phyloP scores from a whole-genome alignment of 2,888 invertebrate species.

The Myathropa florea region DNA sequence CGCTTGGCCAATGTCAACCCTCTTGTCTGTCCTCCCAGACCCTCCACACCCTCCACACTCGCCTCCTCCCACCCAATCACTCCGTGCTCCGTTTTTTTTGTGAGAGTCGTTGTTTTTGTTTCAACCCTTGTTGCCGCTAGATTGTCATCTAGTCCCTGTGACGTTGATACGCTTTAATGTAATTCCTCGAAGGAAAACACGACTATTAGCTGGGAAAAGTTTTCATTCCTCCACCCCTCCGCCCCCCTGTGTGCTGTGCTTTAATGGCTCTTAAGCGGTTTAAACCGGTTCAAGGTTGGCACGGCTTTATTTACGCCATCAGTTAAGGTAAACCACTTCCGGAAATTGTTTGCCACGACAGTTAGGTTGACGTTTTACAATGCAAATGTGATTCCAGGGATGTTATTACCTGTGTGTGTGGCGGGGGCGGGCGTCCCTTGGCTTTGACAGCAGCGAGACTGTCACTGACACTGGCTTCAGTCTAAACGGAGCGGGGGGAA shows the following conservation, averaged over 20 bases:
- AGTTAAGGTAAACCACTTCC: slow-evolving; percentile 71
- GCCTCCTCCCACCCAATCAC: background rate
- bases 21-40: background rate
- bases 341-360: slow-evolving; percentile 68
- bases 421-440: background rate
- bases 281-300: slow-evolving; percentile 65
- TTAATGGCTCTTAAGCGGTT: slow-evolving; percentile 69
- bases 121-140: slow-evolving; percentile 68
- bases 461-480: background rate
- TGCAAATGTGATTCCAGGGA: slow-evolving; percentile 67
- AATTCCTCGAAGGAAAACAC: slow-evolving; percentile 60
- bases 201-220: slow-evolving; percentile 61
- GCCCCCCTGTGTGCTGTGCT: slow-evolving; percentile 1
- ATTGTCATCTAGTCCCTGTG: slow-evolving; percentile 64
- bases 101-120: slow-evolving; percentile 14
- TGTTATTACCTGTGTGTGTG: slow-evolving; percentile 30
- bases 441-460: background rate
- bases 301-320: slow-evolving; percentile 61
- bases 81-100: background rate
- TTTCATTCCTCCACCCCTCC: background rate
- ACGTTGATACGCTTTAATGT: slow-evolving; percentile 68
- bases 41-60: background rate
- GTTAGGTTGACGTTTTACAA: slow-evolving; percentile 70
- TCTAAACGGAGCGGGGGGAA: too few relatives aligned
- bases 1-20: slow-evolving; percentile 1